These are phyloP conservation scores for Melospiza georgiana DNA, from an alignment of 2,113 vertebrate species.

Conservation along the genomic window DNA sequence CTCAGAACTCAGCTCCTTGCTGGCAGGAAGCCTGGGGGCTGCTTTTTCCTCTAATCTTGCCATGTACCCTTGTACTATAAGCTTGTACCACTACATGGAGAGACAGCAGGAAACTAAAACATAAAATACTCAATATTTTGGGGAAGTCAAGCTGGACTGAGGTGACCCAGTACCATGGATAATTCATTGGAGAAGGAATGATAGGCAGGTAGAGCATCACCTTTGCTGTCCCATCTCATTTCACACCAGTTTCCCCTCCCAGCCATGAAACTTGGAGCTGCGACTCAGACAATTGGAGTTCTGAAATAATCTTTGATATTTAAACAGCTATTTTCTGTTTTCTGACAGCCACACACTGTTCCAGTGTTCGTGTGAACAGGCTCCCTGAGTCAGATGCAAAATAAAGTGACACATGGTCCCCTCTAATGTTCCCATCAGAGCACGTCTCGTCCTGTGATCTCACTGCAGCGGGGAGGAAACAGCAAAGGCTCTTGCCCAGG, in stretches of 20 bases:
- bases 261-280: neutral
- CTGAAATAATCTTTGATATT: conserved; percentile 56
- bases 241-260: neutral
- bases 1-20: neutral
- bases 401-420: conserved; percentile 1
- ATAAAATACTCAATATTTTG: neutral
- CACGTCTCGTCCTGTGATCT: conserved; percentile 3
- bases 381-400: conserved; percentile 48
- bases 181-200: neutral
- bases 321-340: conserved; percentile 45
- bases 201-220: neutral
- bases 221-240: neutral
- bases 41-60: neutral
- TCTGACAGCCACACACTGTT: conserved; percentile 46
- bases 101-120: neutral
- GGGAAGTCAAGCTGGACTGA: neutral
- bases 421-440: conserved; percentile 35
- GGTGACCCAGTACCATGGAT: neutral
- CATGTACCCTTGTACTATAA: neutral
- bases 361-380: neutral
- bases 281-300: neutral
- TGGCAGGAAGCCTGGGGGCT: neutral
- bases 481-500: neutral
- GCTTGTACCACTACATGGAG: neutral
- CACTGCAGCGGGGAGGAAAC: neutral